Evolutionary conservation across 2,888 invertebrate genomes (phyloP).

Genomic region (Frankliniella fusca): DNA sequence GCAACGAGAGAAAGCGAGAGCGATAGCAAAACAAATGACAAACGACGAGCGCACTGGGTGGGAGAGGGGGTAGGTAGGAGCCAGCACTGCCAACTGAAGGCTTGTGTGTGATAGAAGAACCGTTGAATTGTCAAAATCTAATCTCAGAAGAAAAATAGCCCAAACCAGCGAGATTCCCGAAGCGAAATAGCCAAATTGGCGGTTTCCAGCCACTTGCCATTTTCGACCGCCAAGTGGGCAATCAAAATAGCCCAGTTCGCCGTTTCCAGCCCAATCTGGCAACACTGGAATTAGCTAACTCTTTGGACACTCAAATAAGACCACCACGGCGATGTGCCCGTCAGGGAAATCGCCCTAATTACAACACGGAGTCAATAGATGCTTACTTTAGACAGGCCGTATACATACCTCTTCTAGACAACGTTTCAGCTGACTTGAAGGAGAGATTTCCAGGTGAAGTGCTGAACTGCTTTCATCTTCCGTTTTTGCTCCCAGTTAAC

Average conservation of each 20-base stretch:
- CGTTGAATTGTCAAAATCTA: background rate
- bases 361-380: background rate
- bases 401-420: background rate
- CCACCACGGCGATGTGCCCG: background rate
- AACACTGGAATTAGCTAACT: background rate
- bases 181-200: background rate
- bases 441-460: background rate
- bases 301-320: background rate
- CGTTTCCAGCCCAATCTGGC: background rate
- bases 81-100: too few relatives aligned
- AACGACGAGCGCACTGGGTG: too few relatives aligned
- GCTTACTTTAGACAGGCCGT: background rate
- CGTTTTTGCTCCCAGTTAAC: too few relatives aligned
- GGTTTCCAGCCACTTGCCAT: background rate
- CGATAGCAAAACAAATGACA: too few relatives aligned
- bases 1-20: too few relatives aligned
- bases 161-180: background rate
- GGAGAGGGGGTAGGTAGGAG: too few relatives aligned
- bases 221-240: too few relatives aligned
- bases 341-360: background rate
- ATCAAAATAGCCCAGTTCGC: too few relatives aligned
- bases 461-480: too few relatives aligned
- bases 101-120: background rate
- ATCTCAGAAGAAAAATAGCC: background rate
- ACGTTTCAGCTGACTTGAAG: background rate